These are phyloP conservation scores for Acanthornis magna DNA, from an alignment of 2,797 vertebrate species.

Conservation along the genomic window DNA sequence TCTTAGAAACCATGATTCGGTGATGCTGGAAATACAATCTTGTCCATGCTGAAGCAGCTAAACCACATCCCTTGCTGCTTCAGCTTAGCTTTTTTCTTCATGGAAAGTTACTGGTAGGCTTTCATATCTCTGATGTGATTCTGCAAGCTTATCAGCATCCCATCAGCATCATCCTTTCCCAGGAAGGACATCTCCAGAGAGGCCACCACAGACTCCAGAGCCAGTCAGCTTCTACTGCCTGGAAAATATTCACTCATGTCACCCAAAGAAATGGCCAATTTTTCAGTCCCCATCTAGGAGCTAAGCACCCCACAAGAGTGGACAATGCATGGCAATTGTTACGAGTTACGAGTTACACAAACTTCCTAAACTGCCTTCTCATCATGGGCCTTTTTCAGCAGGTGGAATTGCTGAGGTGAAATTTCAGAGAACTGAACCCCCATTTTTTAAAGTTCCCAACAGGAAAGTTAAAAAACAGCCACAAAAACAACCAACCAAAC, in stretches of 20 bases:
- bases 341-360: not conserved
- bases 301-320: not conserved
- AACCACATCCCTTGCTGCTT: not conserved
- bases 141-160: not conserved
- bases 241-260: not conserved
- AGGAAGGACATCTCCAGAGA: not conserved
- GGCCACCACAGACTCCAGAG: not conserved
- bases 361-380: not conserved
- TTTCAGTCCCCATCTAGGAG: not conserved
- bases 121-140: not conserved
- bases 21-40: slow-evolving; percentile 26
- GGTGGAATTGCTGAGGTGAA: not conserved
- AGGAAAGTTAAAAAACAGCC: not conserved
- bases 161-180: not conserved
- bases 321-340: accelerated
- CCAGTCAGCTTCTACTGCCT: not conserved
- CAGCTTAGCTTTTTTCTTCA: not conserved
- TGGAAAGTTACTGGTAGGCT: slow-evolving; percentile 41
- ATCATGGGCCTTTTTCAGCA: not conserved
- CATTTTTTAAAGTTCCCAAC: not conserved
- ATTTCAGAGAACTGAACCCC: not conserved
- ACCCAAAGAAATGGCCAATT: not conserved
- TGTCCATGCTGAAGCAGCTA: slow-evolving; percentile 40
- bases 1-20: slow-evolving; percentile 49
- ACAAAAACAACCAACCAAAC: accelerated